phyloP scores from a whole-genome alignment of 2,113 vertebrate species.

The Chaetodon auriga region DNA sequence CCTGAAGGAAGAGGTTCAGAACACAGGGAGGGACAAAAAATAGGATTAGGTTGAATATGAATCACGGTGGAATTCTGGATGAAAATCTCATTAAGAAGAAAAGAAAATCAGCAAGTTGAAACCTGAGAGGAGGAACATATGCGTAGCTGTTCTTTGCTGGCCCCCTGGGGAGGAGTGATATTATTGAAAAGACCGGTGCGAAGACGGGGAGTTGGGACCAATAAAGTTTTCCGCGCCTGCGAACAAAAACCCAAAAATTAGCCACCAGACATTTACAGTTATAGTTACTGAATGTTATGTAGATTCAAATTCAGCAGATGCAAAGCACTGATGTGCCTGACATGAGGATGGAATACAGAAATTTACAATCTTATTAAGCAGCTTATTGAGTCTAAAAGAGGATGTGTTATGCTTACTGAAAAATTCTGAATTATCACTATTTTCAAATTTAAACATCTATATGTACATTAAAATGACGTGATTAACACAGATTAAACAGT shows the following conservation, averaged over 20 bases:
- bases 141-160: slow-evolving; percentile 87
- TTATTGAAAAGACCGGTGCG: slow-evolving; percentile 92
- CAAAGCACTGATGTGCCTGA: not conserved
- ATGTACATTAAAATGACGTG: not conserved
- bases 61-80: not conserved
- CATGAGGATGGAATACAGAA: not conserved
- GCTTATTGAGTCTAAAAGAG: not conserved
- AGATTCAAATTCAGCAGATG: slow-evolving; percentile 5
- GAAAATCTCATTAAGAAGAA: slow-evolving; percentile 6
- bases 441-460: not conserved
- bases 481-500: not conserved
- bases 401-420: not conserved
- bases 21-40: not conserved
- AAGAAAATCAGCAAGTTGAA: not conserved
- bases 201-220: slow-evolving; percentile 95
- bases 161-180: slow-evolving; percentile 89
- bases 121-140: slow-evolving; percentile 93
- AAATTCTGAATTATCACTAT: not conserved
- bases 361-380: not conserved
- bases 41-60: not conserved
- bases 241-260: slow-evolving; percentile 18
- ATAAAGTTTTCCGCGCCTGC: slow-evolving; percentile 91
- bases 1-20: slow-evolving; percentile 79
- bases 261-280: not conserved
- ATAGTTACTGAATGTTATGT: not conserved